Evolutionary conservation across 2,113 vertebrate genomes (phyloP).

Genomic region (Charadrius vociferus): DNA sequence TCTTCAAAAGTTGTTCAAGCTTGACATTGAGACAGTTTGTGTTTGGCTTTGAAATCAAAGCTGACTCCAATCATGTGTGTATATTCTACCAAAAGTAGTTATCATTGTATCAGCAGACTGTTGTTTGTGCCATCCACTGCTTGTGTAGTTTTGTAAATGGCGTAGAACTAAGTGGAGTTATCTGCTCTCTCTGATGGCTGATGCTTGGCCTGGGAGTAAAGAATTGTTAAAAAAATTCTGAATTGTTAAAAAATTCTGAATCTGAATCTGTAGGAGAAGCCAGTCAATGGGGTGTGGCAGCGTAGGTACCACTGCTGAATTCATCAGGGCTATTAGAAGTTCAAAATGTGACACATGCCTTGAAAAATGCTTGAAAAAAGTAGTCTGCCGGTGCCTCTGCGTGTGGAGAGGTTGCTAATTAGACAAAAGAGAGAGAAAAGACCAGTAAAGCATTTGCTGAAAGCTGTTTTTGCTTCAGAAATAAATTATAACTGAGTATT

Average conservation of each 20-base stretch:
- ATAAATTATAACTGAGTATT: background rate
- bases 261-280: background rate
- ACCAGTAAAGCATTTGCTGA: background rate
- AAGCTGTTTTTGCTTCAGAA: background rate
- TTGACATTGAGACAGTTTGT: background rate
- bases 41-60: background rate
- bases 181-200: background rate
- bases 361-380: background rate
- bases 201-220: background rate
- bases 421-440: background rate
- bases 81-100: background rate
- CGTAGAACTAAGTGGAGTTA: background rate
- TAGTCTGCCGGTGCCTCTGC: background rate
- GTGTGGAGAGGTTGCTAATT: background rate
- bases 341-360: background rate
- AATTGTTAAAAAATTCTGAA: background rate
- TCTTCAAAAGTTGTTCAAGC: background rate
- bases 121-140: background rate
- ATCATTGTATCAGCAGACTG: background rate
- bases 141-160: background rate
- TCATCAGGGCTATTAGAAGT: background rate
- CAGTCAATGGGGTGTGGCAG: rapidly evolving
- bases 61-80: background rate
- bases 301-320: background rate
- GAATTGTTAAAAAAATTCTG: background rate